These are phyloP conservation scores for Muscicapa comitata DNA, from an alignment of 2,797 vertebrate species.

Conservation along the genomic window DNA sequence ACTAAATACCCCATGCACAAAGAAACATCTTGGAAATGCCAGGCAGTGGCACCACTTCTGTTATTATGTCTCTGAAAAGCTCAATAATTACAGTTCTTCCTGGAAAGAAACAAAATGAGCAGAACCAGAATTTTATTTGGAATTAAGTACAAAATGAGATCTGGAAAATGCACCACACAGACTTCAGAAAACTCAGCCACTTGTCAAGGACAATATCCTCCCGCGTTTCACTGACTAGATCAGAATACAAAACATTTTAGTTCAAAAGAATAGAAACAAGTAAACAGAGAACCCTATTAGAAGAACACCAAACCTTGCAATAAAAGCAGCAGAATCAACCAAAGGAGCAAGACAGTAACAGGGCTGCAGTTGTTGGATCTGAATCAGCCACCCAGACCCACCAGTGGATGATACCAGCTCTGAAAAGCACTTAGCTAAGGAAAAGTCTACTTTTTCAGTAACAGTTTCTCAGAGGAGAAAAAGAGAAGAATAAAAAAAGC, in stretches of 20 bases:
- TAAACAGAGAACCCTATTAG: neutral
- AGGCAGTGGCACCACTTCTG: neutral
- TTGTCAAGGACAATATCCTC: neutral
- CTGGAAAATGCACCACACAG: neutral
- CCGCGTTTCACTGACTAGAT: neutral
- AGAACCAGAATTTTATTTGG: neutral
- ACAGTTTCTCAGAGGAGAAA: neutral
- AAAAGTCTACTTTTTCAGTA: neutral
- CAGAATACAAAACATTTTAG: neutral
- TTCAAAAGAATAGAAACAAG: neutral
- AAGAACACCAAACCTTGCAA: neutral
- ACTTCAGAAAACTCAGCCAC: neutral
- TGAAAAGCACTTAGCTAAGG: neutral
- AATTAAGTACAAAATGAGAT: neutral
- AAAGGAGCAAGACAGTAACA: neutral
- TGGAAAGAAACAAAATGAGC: neutral
- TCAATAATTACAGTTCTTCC: neutral
- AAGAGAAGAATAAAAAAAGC: neutral
- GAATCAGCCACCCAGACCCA: neutral
- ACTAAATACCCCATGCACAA: neutral
- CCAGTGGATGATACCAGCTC: neutral
- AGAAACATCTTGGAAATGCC: neutral
- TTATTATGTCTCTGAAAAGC: constrained; percentile 1
- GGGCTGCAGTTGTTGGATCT: neutral
- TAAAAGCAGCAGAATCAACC: neutral